Base-by-base conservation (phyloP, 2,888 invertebrate genomes). In the Apotomis turbidana region DNA sequence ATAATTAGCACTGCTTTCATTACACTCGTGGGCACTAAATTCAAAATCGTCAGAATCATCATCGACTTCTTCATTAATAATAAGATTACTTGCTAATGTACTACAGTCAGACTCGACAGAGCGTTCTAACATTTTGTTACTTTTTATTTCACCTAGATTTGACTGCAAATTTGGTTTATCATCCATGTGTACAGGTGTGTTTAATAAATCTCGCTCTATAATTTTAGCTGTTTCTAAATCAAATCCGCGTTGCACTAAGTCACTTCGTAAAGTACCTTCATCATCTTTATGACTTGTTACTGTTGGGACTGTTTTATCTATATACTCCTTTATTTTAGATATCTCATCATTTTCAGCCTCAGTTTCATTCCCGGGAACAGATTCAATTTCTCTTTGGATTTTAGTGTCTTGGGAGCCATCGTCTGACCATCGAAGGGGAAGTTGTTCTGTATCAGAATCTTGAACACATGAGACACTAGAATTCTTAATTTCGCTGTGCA, bases 181-280 rank as follows among this genome's bases (percentile, higher is more conserved):
- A 60, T 79, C 80, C 27, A 73, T 64, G 60, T 77, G 68, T 36
- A 82, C 83, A 5, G 89, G 84, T 3, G 86, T 79, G 78, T 89
- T 90, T 5, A 91, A 83, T 71, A 93, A 84, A 78, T 93, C 93
- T 38, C 90, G 81, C 80, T 94, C 93, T 41, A 93, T 90, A 70
- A 82, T 92, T 85, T 89, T 91, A 5, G 93, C 93, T 1, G 91
- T 91, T 81, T 88, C 90, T 3, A 83, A 78, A 81, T 93, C 93
- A 79, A 93, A 93, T 15, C 93, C 93, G 77, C 91, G 84, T 78
- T 88, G 89, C 10, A 91, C 83, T 76, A 93, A 84, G 83, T 92
- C 89, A 13, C 78, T 82, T 67, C 89, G 91, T 63, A 91, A 86
- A 75, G 82, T 82, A 49, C 81, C 83, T 71, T 83, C 79, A 13